Conservation (phyloP, 2,888 invertebrate species). For the Thumatha senex region DNA sequence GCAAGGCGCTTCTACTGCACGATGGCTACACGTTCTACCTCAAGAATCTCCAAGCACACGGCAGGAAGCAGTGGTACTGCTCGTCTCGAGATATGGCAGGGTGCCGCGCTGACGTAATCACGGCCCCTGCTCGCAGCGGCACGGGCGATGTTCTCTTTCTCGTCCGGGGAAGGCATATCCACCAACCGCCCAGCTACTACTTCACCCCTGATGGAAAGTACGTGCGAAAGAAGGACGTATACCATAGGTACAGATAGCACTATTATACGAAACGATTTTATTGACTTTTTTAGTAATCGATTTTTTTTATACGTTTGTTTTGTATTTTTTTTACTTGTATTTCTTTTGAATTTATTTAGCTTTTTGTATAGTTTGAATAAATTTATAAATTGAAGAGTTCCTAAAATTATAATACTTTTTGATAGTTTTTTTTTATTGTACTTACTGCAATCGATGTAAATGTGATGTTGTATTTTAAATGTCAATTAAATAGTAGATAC, state of each 20-base stretch:
- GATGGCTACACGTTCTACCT: slow-evolving; percentile 77
- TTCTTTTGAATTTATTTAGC: slow-evolving; percentile 16
- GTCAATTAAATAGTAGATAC: slow-evolving; percentile 12
- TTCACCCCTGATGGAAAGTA: slow-evolving; percentile 79
- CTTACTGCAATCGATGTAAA: slow-evolving; percentile 2
- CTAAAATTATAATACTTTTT: slow-evolving; percentile 26
- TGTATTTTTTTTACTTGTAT: slow-evolving; percentile 16
- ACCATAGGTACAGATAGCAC: slow-evolving; percentile 74
- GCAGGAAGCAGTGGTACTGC: slow-evolving; percentile 79
- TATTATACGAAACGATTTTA: slow-evolving; percentile 10
- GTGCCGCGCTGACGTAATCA: slow-evolving; percentile 77
- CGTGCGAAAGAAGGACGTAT: slow-evolving; percentile 74
- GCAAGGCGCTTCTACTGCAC: slow-evolving; percentile 75
- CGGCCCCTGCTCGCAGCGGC: slow-evolving; percentile 61
- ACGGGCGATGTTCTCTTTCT: slow-evolving; percentile 73
- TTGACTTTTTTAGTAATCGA: slow-evolving; percentile 4
- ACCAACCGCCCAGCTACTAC: slow-evolving; percentile 74
- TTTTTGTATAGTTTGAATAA: slow-evolving; percentile 19
- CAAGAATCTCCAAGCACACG: slow-evolving; percentile 77
- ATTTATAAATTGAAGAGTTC: slow-evolving; percentile 40
- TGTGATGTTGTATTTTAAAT: slow-evolving; percentile 1
- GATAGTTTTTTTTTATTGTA: slow-evolving; percentile 8
- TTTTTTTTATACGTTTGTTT: slow-evolving; percentile 22
- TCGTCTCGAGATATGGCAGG: slow-evolving; percentile 78
- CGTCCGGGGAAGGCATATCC: slow-evolving; percentile 74